Base-by-base conservation (phyloP, 2,797 vertebrate genomes). In the Bradypus variegatus region DNA sequence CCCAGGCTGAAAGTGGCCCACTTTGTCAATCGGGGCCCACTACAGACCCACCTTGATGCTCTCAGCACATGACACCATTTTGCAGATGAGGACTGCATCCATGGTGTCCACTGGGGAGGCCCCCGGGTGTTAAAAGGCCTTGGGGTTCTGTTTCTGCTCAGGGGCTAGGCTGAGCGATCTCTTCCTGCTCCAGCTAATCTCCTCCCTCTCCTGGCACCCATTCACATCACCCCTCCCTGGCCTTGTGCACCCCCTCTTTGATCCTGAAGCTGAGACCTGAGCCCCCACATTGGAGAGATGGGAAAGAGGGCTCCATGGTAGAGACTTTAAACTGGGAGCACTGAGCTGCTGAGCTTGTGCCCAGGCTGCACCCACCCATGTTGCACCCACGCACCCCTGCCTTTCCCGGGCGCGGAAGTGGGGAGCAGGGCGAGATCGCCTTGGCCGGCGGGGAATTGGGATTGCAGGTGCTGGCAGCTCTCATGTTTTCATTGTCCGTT, bases 401-500 rank as follows among this genome's bases (percentile, higher is more conserved):
- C 85, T 15, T 38, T 84, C 53, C n/a, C 53, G 13, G 15, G 48
- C 0, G 0, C 3, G 4, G 27, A 60, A 58, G 58, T 79, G 29
- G 21, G 2, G 53, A 88, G 38, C 2, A 0, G 27, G 25, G 41
- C 0, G 8, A 94, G 33, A 53, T 38, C 55, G 36, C 36, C 64
- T 80, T 33, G 7, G 4, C 7, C 21, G 31, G 25, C 55, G 14
- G 31, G 70, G 38, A 93, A 7, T 6, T 33, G 41, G 90, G 60
- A 27, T 62, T 60, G 33, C 41, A 53, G 65, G 53, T 77, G 60
- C 36, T 29, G 81, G 50, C 1, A 1, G 69, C 9, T 60, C 58
- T 81, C 41, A 21, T 53, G 45, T 70, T 92, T 89, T 72, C 41
- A 86, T 62, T 91, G 72, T 60, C 86, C 21, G 2, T 86, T 88